phyloP scores from a whole-genome alignment of 2,888 invertebrate genomes.

The Cyclophora albipunctata region DNA sequence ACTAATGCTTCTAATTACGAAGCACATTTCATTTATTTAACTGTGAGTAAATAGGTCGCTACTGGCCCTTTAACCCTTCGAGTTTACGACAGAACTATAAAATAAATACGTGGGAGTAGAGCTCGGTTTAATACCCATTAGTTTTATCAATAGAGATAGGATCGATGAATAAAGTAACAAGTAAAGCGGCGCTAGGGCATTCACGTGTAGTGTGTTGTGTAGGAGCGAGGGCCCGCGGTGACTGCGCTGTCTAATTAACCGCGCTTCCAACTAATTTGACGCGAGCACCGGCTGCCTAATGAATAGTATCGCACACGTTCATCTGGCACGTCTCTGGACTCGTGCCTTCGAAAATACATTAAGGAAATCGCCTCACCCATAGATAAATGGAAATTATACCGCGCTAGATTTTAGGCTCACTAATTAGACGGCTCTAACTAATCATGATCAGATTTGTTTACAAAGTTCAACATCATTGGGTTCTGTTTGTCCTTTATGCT shows the following conservation, averaged over 20 bases:
- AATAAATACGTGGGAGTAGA: neutral
- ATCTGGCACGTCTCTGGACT: constrained; percentile 55
- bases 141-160: constrained; percentile 19
- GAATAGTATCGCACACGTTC: constrained; percentile 74
- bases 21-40: too few relatives aligned
- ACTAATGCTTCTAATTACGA: too few relatives aligned
- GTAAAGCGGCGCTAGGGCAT: constrained; percentile 14
- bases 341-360: constrained; percentile 45
- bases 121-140: neutral
- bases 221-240: constrained; percentile 18
- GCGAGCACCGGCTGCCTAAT: constrained; percentile 63
- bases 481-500: too few relatives aligned
- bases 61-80: too few relatives aligned
- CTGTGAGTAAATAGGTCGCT: too few relatives aligned
- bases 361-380: constrained; percentile 42
- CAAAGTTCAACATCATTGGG: too few relatives aligned
- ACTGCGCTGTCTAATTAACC: constrained; percentile 62
- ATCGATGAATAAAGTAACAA: constrained; percentile 19
- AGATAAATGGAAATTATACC: constrained; percentile 51
- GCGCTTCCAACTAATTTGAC: constrained; percentile 67
- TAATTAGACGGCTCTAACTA: constrained; percentile 16
- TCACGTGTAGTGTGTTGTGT: constrained; percentile 1
- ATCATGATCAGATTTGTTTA: neutral
- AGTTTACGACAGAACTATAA: too few relatives aligned
- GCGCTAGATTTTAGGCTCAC: constrained; percentile 18